Base-by-base conservation (phyloP, 2,888 invertebrate species). In the Ectropis crepuscularia region DNA sequence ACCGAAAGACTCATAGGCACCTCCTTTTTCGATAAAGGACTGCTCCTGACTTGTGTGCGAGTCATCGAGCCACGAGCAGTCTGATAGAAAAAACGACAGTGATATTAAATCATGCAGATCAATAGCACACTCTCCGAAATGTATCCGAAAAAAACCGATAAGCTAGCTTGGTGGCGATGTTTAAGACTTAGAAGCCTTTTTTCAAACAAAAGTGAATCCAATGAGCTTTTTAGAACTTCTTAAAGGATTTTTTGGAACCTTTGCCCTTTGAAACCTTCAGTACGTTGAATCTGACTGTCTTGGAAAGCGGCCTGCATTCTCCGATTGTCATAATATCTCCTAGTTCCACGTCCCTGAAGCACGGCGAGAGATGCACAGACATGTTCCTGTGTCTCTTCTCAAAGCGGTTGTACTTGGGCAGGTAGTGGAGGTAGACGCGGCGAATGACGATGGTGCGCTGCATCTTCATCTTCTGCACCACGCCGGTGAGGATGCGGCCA, bases 331-430 rank as follows among this genome's bases (percentile, higher is more conserved):
- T 99, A 69, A 99, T 96, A 93, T 99, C 99, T 70, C 99, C 99
- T 71, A 96, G 93, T 85, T 96, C 96, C 65, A 99, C 98, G 92
- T 99, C 99, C 90, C 99, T 97, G 95, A 99, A 99, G 88, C 97
- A 98, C 42, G 99, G 99, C 55, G 99, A 99, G 72, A 99, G 94
- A 93, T 99, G 99, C 0, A 99, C 99, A 73, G 99, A 98, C 97
- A 99, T 98, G 88, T 99, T 99, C 83, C 97, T 96, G 94, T 99
- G 99, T 78, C 99, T 95, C 92, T 99, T 99, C 93, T 99, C 99
- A 86, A 99, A 99, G 86, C 99, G 95, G 90, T 98, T 99, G 94
- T 99, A 99, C 92, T 99, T 99, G 76, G 96, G 95, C 71, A 99
- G 96, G 88, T 98, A 99, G 89, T 99, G 99, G 67, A 99, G 95